Conservation (phyloP, 2,888 invertebrate genomes). For the Parnassius mnemosyne region DNA sequence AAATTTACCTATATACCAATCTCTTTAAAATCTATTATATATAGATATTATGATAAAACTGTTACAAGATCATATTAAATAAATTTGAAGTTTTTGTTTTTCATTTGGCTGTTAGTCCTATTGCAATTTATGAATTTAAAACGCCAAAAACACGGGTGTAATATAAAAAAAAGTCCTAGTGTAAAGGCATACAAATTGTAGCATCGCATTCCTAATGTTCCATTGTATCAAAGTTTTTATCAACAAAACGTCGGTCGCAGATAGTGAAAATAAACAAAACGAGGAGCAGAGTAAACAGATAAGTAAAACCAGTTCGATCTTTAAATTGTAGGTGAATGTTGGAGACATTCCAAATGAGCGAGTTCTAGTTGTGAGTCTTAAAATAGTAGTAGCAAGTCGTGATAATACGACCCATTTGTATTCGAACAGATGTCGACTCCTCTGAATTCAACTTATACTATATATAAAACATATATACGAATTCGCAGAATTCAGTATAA, state of each 20-base stretch:
- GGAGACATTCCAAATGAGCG: constrained; percentile 69
- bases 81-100: too few relatives aligned
- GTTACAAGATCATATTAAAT: too few relatives aligned
- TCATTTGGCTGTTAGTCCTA: too few relatives aligned
- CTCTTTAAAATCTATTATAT: too few relatives aligned
- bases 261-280: constrained; percentile 13
- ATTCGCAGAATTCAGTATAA: background rate
- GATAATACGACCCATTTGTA: constrained; percentile 61
- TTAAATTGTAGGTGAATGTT: constrained; percentile 52
- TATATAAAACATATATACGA: constrained; percentile 27
- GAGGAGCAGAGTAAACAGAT: constrained; percentile 32
- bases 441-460: constrained; percentile 38
- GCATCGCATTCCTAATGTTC: background rate
- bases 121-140: too few relatives aligned
- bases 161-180: too few relatives aligned
- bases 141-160: too few relatives aligned
- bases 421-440: constrained; percentile 50
- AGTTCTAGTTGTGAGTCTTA: constrained; percentile 61
- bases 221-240: constrained; percentile 6
- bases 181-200: background rate
- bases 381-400: constrained; percentile 64
- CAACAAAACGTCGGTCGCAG: constrained; percentile 5
- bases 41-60: too few relatives aligned
- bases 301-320: constrained; percentile 46
- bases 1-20: too few relatives aligned